Conservation (phyloP, 2,888 invertebrate species). For the Thyatira batis region DNA sequence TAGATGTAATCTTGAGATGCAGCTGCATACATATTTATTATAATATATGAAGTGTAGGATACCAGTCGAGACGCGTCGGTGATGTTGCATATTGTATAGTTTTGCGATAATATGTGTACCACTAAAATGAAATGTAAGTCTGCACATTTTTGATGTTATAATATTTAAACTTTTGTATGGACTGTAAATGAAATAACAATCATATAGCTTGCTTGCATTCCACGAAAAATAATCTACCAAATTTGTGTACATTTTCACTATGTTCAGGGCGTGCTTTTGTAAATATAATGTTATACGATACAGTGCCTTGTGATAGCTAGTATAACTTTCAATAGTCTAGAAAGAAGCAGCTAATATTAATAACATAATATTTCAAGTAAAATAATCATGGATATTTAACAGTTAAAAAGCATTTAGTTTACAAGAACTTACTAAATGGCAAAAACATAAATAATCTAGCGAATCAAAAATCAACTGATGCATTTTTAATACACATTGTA, state of each 20-base stretch:
- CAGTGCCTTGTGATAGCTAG: slow-evolving; percentile 51
- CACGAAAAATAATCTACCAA: not conserved
- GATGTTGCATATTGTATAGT: not conserved
- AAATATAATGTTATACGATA: slow-evolving; percentile 27
- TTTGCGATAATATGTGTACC: not conserved
- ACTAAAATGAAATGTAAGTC: not conserved
- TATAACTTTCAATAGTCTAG: slow-evolving; percentile 25
- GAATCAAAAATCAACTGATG: not conserved
- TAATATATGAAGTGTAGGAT: not conserved
- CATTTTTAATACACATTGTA: slow-evolving; percentile 15
- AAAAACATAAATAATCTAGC: no score
- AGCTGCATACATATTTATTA: not conserved
- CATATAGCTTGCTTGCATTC: not conserved
- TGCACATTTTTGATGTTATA: not conserved
- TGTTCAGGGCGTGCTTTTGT: not conserved
- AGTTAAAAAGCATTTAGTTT: slow-evolving; percentile 8
- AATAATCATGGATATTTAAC: slow-evolving; percentile 6
- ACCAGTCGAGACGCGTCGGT: not conserved
- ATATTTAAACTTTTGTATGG: not conserved
- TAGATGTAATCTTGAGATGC: not conserved
- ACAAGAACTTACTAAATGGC: no score
- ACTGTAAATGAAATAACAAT: not conserved
- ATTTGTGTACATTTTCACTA: not conserved
- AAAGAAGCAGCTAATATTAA: slow-evolving; percentile 18
- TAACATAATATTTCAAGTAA: slow-evolving; percentile 10